These are phyloP conservation scores for Oreochromis tanganicae DNA, from an alignment of 2,113 vertebrate genomes.

Conservation along the genomic window DNA sequence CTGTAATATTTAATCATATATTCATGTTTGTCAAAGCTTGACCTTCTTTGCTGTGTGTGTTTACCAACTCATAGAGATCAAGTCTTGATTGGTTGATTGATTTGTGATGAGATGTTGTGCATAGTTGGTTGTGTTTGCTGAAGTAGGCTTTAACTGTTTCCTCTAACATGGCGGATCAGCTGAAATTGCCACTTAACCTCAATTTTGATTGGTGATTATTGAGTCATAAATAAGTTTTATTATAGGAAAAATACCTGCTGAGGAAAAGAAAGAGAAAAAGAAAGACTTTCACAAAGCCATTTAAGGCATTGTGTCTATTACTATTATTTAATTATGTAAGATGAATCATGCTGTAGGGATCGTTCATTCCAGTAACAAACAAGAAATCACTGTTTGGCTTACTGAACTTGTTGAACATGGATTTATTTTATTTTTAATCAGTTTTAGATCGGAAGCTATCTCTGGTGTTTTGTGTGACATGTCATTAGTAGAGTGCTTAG, in stretches of 20 bases:
- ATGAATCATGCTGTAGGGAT: not conserved
- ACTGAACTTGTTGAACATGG: not conserved
- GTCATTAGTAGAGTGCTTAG: not conserved
- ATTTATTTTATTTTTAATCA: not conserved
- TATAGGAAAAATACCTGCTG: not conserved
- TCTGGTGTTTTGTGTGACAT: not conserved
- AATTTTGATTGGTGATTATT: not conserved
- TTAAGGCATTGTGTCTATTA: not conserved
- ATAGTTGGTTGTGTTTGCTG: not conserved
- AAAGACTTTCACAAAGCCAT: not conserved
- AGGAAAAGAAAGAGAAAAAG: not conserved
- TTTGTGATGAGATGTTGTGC: not conserved
- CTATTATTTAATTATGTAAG: no score
- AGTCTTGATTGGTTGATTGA: not conserved
- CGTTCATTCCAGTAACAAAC: not conserved
- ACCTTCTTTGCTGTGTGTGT: not conserved
- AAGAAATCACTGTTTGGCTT: not conserved
- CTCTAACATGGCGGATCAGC: not conserved
- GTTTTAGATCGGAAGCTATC: not conserved
- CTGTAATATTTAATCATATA: not conserved
- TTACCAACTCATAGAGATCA: not conserved
- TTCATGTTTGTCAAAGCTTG: not conserved
- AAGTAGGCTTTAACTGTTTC: not conserved
- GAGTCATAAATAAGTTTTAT: not conserved
- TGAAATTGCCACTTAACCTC: not conserved